Base-by-base conservation (phyloP, 2,797 vertebrate species). In the Salarias fasciatus region DNA sequence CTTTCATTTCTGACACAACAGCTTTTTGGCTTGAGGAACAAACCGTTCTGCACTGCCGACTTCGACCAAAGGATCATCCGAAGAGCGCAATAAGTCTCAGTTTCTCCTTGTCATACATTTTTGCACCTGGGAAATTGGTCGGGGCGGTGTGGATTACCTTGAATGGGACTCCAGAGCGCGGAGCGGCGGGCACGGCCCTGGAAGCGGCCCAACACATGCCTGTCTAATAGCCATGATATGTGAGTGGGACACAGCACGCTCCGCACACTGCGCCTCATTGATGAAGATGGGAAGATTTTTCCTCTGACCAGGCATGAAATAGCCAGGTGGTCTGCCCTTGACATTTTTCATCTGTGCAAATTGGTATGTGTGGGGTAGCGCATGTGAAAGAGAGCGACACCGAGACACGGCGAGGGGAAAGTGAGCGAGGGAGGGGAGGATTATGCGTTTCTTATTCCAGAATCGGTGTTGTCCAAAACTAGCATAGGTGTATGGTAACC, bases 151-250 rank as follows among this genome's bases (percentile, higher is more conserved):
- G 31, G 71, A 83, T 86, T 88, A 84, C 85, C 42, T 56, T 85
- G 74, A 90, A 83, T 80, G 74, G 62, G 83, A 79, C 73, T 82
- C 80, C 59, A 85, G 79, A 77, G 72, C 79, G 77, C 10, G 36
- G 44, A 56, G 75, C 72, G 48, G 63, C 77, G 69, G 78, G 74
- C 73, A 36, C 67, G 72, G 83, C 79, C 66, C 84, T 83, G 86
- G 82, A 86, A 65, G 44, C 28, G 1, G 75, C 75, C 89, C 86
- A 86, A 43, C 82, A 80, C 89, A 90, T 91, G 86, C 89, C 89
- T 90, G 84, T 88, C 80, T 91, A 90, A 90, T 90, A 82, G 87
- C 73, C 58, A 60, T 85, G 90, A 91, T 89, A 89, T 80, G 85
- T 81, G 84, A 89, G 90, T 68, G 85, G 82, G 81, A 82, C 81